Percentiles rank a stretch among this genome's conserved stretches.
Evolutionary conservation across 2,797 vertebrate species (phyloP).

Genomic region (Balearica regulorum): DNA sequence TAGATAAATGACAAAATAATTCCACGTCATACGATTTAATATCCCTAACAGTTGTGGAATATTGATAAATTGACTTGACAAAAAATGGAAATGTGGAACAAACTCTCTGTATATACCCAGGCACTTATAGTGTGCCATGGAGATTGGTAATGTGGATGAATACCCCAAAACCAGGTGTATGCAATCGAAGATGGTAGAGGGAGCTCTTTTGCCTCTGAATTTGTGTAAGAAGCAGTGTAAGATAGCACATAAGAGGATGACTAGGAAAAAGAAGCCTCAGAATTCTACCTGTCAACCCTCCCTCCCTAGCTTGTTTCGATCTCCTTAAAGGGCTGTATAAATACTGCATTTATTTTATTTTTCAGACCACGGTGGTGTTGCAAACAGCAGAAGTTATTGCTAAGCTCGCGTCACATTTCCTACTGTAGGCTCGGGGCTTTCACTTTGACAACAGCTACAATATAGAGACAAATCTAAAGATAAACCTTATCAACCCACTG

Average conservation of each 20-base stretch:
- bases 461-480: background rate
- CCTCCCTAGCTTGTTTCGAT: background rate
- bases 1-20: background rate
- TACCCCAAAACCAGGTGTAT: background rate
- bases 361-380: background rate
- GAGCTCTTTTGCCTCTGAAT: background rate
- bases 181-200: background rate
- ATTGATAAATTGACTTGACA: background rate
- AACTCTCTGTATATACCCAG: background rate
- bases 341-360: background rate
- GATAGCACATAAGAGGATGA: background rate
- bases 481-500: background rate
- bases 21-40: background rate
- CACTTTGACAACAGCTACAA: background rate
- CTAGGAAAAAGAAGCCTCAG: background rate
- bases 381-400: background rate
- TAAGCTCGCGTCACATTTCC: background rate
- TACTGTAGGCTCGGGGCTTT: background rate
- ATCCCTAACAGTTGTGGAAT: background rate
- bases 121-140: background rate
- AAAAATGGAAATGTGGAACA: background rate
- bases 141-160: accelerated
- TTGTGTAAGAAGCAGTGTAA: background rate
- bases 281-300: background rate
- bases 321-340: background rate